Percentiles rank a stretch among this genome's conserved stretches.
phyloP scores from a whole-genome alignment of 2,888 invertebrate species.

The Acanthopleura granulata region DNA sequence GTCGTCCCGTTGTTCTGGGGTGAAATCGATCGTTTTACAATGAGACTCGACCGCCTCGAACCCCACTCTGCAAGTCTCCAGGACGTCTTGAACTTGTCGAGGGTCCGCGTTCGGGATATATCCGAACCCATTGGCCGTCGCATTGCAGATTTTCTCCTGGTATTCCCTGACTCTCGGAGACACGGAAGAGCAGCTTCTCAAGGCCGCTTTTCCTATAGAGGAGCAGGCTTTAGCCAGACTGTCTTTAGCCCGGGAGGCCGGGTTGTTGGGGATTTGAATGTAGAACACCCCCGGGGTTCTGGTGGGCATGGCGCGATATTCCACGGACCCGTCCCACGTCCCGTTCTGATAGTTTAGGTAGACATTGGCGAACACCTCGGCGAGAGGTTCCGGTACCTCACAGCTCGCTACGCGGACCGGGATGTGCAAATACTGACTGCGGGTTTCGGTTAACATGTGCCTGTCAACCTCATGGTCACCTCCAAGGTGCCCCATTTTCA shows the following conservation, averaged over 20 bases:
- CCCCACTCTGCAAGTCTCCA: not conserved
- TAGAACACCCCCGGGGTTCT: not conserved
- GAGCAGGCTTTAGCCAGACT: conserved; percentile 13
- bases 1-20: not conserved
- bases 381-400: not conserved
- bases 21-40: not conserved
- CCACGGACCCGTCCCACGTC: conserved; percentile 4
- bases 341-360: conserved; percentile 11
- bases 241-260: conserved; percentile 2
- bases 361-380: conserved; percentile 2
- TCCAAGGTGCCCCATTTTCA: not conserved
- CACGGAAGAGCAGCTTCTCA: not conserved
- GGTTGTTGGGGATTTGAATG: conserved; percentile 12
- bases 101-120: not conserved
- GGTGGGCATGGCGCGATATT: not conserved
- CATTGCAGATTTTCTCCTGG: conserved; percentile 8
- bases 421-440: conserved; percentile 13
- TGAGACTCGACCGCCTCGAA: not conserved
- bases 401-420: not conserved
- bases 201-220: not conserved
- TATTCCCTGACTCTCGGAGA: not conserved
- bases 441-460: not conserved
- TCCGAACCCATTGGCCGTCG: not conserved
- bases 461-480: not conserved
- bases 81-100: not conserved